These are phyloP conservation scores for Drosophila pallidifrons DNA, from an alignment of 1,140 invertebrate genomes.

Conservation along the genomic window DNA sequence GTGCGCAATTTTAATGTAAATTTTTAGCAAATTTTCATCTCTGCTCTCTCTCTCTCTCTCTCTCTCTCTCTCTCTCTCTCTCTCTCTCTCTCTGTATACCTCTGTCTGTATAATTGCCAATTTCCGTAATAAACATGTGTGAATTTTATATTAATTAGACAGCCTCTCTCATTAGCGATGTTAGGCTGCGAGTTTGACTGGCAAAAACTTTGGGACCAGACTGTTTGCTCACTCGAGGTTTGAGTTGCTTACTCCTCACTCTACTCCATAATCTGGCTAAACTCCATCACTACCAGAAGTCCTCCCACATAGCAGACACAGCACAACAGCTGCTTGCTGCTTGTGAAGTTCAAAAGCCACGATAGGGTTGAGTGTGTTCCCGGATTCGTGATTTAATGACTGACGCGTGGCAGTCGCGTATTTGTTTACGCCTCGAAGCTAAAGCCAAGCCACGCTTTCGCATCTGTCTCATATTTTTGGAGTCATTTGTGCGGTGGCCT, in stretches of 20 bases:
- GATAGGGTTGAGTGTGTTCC: conserved; percentile 36
- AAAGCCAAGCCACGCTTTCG: conserved; percentile 30
- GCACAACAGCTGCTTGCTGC: conserved; percentile 16
- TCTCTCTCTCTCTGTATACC: too few relatives aligned
- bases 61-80: too few relatives aligned
- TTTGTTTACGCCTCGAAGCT: conserved; percentile 58
- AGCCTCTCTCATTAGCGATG: conserved; percentile 57
- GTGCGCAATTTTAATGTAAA: conserved; percentile 11
- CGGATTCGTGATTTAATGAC: conserved; percentile 66
- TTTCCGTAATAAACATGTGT: conserved; percentile 62
- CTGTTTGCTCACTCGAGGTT: conserved; percentile 3
- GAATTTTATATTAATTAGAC: conserved; percentile 48
- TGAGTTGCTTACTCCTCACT: conserved; percentile 17
- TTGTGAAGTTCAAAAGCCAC: conserved; percentile 67
- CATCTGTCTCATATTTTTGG: conserved; percentile 48
- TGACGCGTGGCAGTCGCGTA: conserved; percentile 64
- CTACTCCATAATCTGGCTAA: neutral
- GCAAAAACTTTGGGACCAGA: conserved; percentile 24
- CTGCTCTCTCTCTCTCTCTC: neutral
- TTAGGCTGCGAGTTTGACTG: conserved; percentile 14
- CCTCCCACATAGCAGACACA: too few relatives aligned
- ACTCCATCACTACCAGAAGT: neutral
- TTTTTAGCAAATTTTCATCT: neutral
- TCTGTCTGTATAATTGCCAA: conserved; percentile 57
- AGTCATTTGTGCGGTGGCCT: conserved; percentile 33